Conservation (phyloP, 2,888 invertebrate species). For the Pachycephus smyrnensis region DNA sequence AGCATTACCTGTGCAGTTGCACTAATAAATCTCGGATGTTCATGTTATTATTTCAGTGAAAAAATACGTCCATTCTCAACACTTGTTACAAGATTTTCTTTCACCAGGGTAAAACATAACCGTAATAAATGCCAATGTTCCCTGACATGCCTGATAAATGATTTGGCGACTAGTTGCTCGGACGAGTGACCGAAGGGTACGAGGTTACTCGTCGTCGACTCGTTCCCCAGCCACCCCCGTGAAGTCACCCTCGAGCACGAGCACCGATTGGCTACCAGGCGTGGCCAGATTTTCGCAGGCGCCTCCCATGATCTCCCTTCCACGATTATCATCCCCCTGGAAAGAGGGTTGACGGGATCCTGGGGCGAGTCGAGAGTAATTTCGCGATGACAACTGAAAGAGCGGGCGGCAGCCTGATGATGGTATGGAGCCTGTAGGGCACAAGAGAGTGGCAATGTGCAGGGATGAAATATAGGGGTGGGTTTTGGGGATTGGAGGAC, state of each 20-base stretch:
- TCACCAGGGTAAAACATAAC: not conserved
- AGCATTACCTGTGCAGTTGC: not conserved
- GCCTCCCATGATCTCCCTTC: slow-evolving; percentile 6
- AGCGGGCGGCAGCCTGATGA: not conserved
- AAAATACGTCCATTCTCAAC: not conserved
- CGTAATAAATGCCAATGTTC: not conserved
- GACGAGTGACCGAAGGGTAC: slow-evolving; percentile 31
- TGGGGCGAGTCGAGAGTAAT: slow-evolving; percentile 12
- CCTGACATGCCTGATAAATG: slow-evolving; percentile 10
- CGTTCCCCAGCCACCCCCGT: slow-evolving; percentile 65
- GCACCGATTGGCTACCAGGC: slow-evolving; percentile 25
- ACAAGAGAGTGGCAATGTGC: slow-evolving; percentile 8
- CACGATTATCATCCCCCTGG: slow-evolving; percentile 16
- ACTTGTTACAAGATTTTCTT: not conserved
- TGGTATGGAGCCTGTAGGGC: not conserved
- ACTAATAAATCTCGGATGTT: not conserved
- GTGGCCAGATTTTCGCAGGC: slow-evolving; percentile 10
- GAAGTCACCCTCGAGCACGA: slow-evolving; percentile 63
- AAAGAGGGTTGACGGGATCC: slow-evolving; percentile 2
- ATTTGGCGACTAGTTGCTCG: slow-evolving; percentile 12
- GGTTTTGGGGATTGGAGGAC: slow-evolving; percentile 22
- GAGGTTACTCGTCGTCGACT: slow-evolving; percentile 22
- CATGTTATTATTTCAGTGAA: not conserved
- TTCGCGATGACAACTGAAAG: slow-evolving; percentile 23
- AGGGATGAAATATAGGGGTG: slow-evolving; percentile 17